These are phyloP conservation scores for Oreotragus oreotragus DNA, from an alignment of 2,113 vertebrate species.

Conservation along the genomic window DNA sequence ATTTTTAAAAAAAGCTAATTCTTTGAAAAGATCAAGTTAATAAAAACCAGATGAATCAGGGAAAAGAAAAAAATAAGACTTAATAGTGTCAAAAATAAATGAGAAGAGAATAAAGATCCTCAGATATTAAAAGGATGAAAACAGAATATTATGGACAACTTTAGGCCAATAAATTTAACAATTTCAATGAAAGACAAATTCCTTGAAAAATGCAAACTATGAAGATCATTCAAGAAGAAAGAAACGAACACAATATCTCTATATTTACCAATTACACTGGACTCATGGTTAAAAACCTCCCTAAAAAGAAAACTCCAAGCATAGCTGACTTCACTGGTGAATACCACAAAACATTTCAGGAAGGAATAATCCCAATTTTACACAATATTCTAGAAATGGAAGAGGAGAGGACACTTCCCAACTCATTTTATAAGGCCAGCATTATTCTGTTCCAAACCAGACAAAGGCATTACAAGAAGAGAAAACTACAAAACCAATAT, in stretches of 20 bases:
- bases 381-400: neutral
- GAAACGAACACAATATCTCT: neutral
- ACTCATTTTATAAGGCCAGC: neutral
- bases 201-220: neutral
- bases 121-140: conserved; percentile 13
- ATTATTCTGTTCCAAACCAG: neutral
- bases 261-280: neutral
- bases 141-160: neutral
- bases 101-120: neutral
- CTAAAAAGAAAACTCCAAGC: neutral
- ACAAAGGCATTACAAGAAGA: neutral
- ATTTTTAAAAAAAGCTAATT: conserved; percentile 30
- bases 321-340: no score
- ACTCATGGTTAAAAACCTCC: neutral
- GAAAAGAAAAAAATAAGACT: neutral
- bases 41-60: neutral
- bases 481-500: neutral
- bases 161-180: neutral
- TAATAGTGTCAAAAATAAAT: neutral
- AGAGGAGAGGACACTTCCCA: neutral
- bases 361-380: conserved; percentile 6
- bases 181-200: conserved; percentile 19
- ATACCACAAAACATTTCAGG: neutral
- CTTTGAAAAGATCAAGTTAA: conserved; percentile 16
- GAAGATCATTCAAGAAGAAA: neutral